These are phyloP conservation scores for Calidris pygmaea DNA, from an alignment of 2,113 vertebrate genomes.

Conservation along the genomic window DNA sequence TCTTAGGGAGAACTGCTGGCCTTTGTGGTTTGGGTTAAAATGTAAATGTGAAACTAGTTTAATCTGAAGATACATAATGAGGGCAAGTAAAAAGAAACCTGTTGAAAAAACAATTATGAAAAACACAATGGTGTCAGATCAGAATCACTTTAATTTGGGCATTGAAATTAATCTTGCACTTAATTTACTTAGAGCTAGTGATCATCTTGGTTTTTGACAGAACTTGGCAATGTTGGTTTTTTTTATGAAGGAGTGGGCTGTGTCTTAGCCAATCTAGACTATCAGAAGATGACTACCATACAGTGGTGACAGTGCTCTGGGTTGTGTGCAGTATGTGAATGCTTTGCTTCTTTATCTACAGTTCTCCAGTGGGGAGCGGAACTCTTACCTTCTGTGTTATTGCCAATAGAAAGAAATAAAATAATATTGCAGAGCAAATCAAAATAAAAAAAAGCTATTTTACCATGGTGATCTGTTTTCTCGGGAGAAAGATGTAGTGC, in stretches of 20 bases:
- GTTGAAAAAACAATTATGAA: neutral
- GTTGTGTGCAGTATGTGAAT: neutral
- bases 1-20: neutral
- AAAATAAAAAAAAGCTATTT: neutral
- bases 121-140: neutral
- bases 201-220: neutral
- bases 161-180: neutral
- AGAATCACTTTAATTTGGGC: neutral
- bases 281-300: neutral
- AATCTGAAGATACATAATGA: neutral
- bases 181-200: neutral
- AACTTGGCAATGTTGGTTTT: neutral
- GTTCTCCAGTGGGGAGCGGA: neutral
- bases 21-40: neutral
- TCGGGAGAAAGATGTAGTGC: neutral
- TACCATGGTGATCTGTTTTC: neutral
- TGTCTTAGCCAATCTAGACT: no score
- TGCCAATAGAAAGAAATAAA: neutral
- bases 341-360: neutral
- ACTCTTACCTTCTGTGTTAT: neutral
- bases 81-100: neutral
- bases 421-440: neutral
- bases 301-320: neutral
- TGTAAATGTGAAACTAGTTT: neutral
- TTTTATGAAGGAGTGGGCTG: neutral